Evolutionary conservation across 2,797 vertebrate species (phyloP), one percentile per base, ranked within the genome.

Genomic region (Phrynocephalus guinanensis): DNA sequence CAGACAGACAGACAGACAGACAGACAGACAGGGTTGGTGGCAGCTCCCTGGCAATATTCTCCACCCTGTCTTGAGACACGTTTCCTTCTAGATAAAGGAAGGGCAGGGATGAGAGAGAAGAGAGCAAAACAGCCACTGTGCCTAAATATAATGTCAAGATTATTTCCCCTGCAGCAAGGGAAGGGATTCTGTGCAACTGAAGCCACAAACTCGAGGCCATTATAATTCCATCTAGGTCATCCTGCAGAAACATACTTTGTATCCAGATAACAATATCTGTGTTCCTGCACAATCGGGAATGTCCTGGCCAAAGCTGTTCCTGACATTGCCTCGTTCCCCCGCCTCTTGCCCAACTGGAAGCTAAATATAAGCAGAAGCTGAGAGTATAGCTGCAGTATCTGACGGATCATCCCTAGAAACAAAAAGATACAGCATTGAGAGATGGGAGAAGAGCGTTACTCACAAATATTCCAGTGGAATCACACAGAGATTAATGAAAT

Each of bases 401-500:
- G 66, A 82, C 30, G 30, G 79, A 52, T 81, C 30, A 70, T 24
- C 71, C 71, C 6, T 1, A 22, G 0, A 85, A 85, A 11, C 11
- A 44, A 67, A 85, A 67, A 56, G 13, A 67, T 4, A 22, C 13
- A 6, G 30, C 24, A 77, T 20, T 5, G 28, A 68, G 38, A 18
- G 15, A 16, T 9, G 18, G 67, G 60, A 56, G 3, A 48, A n/a
- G 30, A 33, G 11, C 44, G 67, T 56, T 24, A 15, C 10, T 44
- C 71, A 24, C 56, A 33, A 33, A 33, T 33, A n/a, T 85, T 75
- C 68, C 71, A 79, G 30, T 52, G 77, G 83, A 73, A 44, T 88
- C 44, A 81, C 87, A 44, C n/a, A 60, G 71, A 76, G 70, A 70
- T 85, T 76, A 85, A 44, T 68, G 83, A 70, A 80, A 88, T 68